Conservation (phyloP, 1,140 invertebrate species). For the Dendrolimus punctatus region DNA sequence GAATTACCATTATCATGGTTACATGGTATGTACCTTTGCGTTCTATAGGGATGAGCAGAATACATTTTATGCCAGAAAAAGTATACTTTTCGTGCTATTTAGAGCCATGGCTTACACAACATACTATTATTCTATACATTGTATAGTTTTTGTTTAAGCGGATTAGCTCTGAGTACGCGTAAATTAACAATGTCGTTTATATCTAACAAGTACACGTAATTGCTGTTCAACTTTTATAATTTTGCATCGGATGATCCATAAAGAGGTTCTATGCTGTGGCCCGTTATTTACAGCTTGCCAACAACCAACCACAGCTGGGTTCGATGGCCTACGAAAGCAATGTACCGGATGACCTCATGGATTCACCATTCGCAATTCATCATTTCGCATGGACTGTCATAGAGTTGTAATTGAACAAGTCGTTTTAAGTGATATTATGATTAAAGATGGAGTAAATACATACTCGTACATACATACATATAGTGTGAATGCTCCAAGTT, state of each 20-base stretch:
- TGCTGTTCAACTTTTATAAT: conserved; percentile 18
- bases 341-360: conserved; percentile 43
- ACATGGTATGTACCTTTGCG: no score
- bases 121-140: no score
- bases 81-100: no score
- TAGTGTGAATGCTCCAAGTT: no score
- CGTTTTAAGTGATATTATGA: conserved; percentile 9
- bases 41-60: no score
- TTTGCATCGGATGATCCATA: conserved; percentile 15
- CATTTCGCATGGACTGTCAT: conserved; percentile 35
- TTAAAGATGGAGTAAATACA: conserved; percentile 5
- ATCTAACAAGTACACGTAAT: conserved; percentile 15
- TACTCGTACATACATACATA: neutral
- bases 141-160: no score
- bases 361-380: conserved; percentile 63
- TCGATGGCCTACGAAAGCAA: conserved; percentile 58
- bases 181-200: neutral
- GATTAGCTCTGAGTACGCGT: no score
- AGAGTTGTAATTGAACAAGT: conserved; percentile 11
- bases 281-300: conserved; percentile 57
- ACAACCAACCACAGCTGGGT: conserved; percentile 38
- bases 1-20: no score
- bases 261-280: conserved; percentile 24
- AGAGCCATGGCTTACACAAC: no score
- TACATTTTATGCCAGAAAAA: no score